phyloP scores from a whole-genome alignment of 1,140 invertebrate species.

The Eupristina koningsbergeri region DNA sequence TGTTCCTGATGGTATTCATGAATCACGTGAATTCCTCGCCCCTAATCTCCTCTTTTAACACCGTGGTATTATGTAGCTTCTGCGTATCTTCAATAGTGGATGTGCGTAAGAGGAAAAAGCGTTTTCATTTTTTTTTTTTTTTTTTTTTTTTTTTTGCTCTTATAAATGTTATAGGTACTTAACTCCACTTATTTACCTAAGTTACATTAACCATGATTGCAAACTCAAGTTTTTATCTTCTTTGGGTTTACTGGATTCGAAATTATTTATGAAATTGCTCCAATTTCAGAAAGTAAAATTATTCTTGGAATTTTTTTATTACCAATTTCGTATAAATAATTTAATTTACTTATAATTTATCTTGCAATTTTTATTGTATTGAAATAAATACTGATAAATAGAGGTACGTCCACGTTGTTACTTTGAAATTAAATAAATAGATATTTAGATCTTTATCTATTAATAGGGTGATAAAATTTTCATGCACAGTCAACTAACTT shows the following conservation, averaged over 20 bases:
- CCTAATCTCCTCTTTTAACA: constrained; percentile 24
- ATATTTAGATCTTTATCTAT: too few species aligned
- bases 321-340: too few species aligned
- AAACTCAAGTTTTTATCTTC: neutral
- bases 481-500: too few species aligned
- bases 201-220: neutral
- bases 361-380: neutral
- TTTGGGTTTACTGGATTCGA: neutral
- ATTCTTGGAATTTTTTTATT: too few species aligned
- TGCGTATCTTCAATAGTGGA: neutral
- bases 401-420: too few species aligned
- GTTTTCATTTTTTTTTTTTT: neutral
- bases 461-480: too few species aligned
- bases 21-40: constrained; percentile 27
- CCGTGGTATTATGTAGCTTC: neutral
- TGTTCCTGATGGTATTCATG: constrained; percentile 28
- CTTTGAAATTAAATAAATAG: too few species aligned
- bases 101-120: neutral
- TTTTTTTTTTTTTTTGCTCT: neutral
- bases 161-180: neutral
- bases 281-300: neutral
- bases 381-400: too few species aligned
- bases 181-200: neutral
- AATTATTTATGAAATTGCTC: neutral
- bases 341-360: neutral